Evolutionary conservation across 2,797 vertebrate genomes (phyloP), one percentile per base, ranked within the genome.

Genomic region (Bradypodion pumilum): DNA sequence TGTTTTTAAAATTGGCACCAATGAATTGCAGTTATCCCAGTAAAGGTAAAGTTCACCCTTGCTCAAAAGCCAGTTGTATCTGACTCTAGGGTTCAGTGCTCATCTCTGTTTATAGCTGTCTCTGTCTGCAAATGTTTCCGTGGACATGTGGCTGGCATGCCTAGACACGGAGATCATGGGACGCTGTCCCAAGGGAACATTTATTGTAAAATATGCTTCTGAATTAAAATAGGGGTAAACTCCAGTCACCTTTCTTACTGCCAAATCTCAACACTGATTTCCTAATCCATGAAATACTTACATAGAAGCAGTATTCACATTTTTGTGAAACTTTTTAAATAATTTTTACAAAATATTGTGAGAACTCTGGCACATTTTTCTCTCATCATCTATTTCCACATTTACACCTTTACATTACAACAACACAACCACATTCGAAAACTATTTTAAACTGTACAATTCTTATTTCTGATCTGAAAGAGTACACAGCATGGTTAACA

Each of bases 1-100:
- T 72, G 80, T 7, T 68, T 84, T 13, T 88, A 81, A 40, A 72
- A 70, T 9, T 84, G 27, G 74, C n/a, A 82, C 7, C 73, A 42
- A 59, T 37, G 29, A 66, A 81, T 25, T 7, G 9, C 62, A 79
- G 3, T 65, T 66, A 65, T 86, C n/a, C n/a, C n/a, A n/a, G n/a
- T n/a, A n/a, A n/a, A n/a, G n/a, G n/a, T n/a, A n/a, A n/a, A n/a
- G n/a, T n/a, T n/a, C n/a, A n/a, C n/a, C n/a, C n/a, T n/a, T n/a
- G n/a, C n/a, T n/a, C n/a, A n/a, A n/a, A n/a, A n/a, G n/a, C n/a
- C n/a, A n/a, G n/a, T n/a, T n/a, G n/a, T n/a, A n/a, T n/a, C n/a
- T n/a, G n/a, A n/a, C n/a, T n/a, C n/a, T n/a, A n/a, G n/a, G n/a
- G n/a, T n/a, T n/a, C n/a, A n/a, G n/a, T n/a, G n/a, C n/a, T n/a